These are phyloP conservation scores for Alethe castanea DNA, from an alignment of 2,113 vertebrate species.

Conservation along the genomic window DNA sequence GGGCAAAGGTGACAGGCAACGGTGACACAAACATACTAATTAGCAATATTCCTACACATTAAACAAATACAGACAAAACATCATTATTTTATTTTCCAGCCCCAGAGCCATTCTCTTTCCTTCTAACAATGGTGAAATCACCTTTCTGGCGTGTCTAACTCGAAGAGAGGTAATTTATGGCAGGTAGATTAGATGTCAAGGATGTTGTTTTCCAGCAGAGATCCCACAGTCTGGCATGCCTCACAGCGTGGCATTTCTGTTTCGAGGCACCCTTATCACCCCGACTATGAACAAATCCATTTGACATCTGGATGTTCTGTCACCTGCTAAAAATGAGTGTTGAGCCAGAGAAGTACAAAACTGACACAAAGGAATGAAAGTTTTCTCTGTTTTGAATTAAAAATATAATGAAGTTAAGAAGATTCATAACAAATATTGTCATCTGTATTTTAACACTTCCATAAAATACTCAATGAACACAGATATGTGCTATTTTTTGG, in stretches of 20 bases:
- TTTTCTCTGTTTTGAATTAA: background rate
- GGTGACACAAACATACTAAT: background rate
- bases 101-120: background rate
- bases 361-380: background rate
- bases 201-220: background rate
- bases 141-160: background rate
- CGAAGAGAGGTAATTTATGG: background rate
- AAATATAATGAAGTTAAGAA: background rate
- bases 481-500: background rate
- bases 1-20: background rate
- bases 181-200: background rate
- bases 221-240: background rate
- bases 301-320: background rate
- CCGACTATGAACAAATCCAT: background rate
- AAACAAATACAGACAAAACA: background rate
- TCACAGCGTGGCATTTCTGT: background rate
- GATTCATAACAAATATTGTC: background rate
- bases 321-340: background rate
- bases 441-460: background rate
- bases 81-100: background rate
- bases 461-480: background rate
- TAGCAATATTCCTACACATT: background rate
- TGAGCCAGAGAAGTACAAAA: background rate
- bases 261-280: background rate
- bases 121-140: background rate